Conservation (phyloP, 2,888 invertebrate species). For the Drosophila demipolita region DNA sequence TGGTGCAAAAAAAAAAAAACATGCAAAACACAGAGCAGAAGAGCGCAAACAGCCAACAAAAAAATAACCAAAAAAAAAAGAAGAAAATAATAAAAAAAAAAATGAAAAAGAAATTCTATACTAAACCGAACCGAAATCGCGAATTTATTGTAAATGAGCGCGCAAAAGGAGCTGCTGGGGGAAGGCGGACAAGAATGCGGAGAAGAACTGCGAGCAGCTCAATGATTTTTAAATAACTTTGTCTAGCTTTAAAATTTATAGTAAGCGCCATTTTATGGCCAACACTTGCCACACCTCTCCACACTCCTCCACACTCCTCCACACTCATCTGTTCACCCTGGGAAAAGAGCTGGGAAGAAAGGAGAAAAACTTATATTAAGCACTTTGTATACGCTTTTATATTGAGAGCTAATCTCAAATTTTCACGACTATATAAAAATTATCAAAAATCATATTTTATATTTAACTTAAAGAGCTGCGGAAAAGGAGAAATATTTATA, state of each 20-base stretch:
- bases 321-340: neutral
- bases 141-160: conserved; percentile 76
- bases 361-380: neutral
- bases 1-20: conserved; percentile 58
- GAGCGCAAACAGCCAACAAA: conserved; percentile 28
- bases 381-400: conserved; percentile 10
- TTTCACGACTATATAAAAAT: neutral
- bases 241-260: conserved; percentile 72
- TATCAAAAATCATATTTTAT: no score
- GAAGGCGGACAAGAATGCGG: conserved; percentile 23
- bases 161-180: conserved; percentile 29
- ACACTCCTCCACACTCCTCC: neutral
- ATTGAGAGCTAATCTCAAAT: neutral
- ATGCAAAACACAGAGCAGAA: conserved; percentile 31
- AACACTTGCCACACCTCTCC: conserved; percentile 24
- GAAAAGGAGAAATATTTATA: neutral
- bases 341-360: neutral
- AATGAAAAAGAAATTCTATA: conserved; percentile 20
- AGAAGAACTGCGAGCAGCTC: conserved; percentile 43
- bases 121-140: conserved; percentile 71
- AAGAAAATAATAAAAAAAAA: neutral
- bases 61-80: neutral
- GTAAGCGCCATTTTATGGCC: conserved; percentile 66
- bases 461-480: neutral
- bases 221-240: conserved; percentile 65